Percentiles rank a stretch among this genome's conserved stretches.
Evolutionary conservation across 1,140 invertebrate genomes (phyloP).

Genomic region (Arctopsyche grandis): DNA sequence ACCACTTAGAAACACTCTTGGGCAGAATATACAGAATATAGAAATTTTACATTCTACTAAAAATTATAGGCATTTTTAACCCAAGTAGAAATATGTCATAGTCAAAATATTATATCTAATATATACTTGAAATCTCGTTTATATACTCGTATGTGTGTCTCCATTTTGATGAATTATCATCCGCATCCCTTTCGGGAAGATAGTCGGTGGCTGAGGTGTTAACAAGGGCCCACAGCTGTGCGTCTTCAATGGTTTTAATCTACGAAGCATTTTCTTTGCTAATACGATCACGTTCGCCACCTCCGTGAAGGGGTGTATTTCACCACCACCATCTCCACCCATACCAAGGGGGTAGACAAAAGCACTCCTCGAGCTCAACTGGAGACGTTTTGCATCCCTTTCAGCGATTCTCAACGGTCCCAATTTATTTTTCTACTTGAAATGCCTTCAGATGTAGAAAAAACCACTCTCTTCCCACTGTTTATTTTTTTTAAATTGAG

Average conservation of each 20-base stretch:
- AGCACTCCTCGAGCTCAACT: neutral
- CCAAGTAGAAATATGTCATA: too few relatives aligned
- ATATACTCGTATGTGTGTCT: too few relatives aligned
- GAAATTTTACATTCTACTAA: too few relatives aligned
- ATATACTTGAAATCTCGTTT: too few relatives aligned
- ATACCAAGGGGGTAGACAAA: neutral
- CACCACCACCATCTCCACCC: neutral
- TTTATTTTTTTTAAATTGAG: too few relatives aligned
- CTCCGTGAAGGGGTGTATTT: neutral
- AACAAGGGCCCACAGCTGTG: neutral
- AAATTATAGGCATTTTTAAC: too few relatives aligned
- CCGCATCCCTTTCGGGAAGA: too few relatives aligned
- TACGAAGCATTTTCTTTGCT: neutral
- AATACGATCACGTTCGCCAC: constrained; percentile 19
- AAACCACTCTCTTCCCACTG: too few relatives aligned
- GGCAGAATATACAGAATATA: too few relatives aligned
- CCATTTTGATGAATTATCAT: too few relatives aligned
- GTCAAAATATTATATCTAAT: too few relatives aligned
- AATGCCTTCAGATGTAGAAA: neutral
- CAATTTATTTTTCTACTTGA: neutral
- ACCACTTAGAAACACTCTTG: too few relatives aligned
- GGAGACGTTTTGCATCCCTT: neutral
- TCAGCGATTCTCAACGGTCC: neutral
- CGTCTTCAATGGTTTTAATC: constrained; percentile 22
- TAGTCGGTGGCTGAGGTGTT: neutral